Conservation (phyloP, 2,113 vertebrate genomes). For the Myotis lucifugus region DNA sequence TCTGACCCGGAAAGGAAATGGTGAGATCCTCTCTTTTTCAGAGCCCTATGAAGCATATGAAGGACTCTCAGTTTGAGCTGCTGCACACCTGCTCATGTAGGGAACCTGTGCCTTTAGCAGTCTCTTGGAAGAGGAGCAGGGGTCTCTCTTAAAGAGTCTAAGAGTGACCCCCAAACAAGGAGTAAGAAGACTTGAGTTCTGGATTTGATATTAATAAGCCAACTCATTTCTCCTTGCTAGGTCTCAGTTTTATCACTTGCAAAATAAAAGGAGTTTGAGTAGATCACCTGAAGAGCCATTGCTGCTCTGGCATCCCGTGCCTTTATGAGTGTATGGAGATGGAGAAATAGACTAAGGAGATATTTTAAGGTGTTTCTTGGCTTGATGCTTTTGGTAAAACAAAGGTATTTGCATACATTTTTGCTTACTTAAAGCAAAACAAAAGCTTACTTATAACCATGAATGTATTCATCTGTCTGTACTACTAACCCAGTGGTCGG, state of each 20-base stretch:
- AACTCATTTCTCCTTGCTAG: neutral
- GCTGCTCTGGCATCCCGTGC: neutral
- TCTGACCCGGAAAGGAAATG: neutral
- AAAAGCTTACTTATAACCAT: slow-evolving; percentile 40
- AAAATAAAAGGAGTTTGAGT: neutral
- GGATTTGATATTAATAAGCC: neutral
- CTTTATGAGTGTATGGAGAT: neutral
- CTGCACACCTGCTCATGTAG: neutral
- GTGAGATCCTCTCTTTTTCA: neutral
- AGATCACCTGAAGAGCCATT: neutral
- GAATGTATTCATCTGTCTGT: neutral
- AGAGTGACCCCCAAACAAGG: neutral
- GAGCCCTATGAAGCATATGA: neutral
- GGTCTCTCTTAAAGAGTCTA: neutral
- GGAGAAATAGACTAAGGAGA: neutral
- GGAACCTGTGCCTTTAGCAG: neutral
- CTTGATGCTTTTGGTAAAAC: neutral
- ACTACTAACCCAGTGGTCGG: neutral
- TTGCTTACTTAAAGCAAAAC: neutral
- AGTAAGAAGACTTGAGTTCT: neutral
- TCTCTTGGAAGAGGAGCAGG: neutral
- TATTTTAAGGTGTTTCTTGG: neutral
- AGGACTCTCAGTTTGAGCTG: neutral
- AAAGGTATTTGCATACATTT: neutral
- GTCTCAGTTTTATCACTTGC: neutral